Conservation (phyloP, 2,888 invertebrate genomes). For the Daptonema setosum region DNA sequence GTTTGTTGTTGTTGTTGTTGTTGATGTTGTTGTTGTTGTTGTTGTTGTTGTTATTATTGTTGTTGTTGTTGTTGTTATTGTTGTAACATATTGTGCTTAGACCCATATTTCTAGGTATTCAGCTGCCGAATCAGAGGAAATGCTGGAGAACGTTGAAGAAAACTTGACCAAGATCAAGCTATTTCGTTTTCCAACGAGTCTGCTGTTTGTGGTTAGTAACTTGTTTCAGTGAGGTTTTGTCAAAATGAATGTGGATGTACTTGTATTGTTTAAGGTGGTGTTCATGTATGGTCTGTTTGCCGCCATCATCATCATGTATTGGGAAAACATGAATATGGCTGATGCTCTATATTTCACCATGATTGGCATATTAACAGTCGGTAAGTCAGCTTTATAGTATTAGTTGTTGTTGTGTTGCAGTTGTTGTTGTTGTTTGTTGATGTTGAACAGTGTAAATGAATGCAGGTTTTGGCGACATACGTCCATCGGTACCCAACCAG, state of each 20-base stretch:
- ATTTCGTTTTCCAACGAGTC: neutral
- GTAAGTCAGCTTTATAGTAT: neutral
- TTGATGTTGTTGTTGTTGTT: too few relatives aligned
- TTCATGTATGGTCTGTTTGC: neutral
- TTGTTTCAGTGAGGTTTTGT: neutral
- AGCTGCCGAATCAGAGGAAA: neutral
- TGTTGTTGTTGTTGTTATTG: too few relatives aligned
- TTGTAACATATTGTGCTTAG: too few relatives aligned
- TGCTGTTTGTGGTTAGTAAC: neutral
- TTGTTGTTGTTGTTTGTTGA: neutral
- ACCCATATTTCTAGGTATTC: too few relatives aligned
- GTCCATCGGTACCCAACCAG: neutral
- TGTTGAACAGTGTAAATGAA: neutral
- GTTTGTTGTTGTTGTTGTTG: too few relatives aligned
- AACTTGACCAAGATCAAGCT: neutral
- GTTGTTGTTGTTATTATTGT: too few relatives aligned
- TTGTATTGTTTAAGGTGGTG: neutral
- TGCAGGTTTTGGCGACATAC: neutral
- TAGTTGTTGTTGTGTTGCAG: neutral
- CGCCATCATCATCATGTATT: neutral
- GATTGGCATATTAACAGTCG: neutral
- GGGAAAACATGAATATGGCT: neutral
- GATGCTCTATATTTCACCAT: neutral
- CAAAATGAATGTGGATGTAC: neutral
- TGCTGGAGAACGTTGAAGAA: neutral